Evolutionary conservation across 2,797 vertebrate species (phyloP).

Genomic region (Cryptoblepharus egeriae): DNA sequence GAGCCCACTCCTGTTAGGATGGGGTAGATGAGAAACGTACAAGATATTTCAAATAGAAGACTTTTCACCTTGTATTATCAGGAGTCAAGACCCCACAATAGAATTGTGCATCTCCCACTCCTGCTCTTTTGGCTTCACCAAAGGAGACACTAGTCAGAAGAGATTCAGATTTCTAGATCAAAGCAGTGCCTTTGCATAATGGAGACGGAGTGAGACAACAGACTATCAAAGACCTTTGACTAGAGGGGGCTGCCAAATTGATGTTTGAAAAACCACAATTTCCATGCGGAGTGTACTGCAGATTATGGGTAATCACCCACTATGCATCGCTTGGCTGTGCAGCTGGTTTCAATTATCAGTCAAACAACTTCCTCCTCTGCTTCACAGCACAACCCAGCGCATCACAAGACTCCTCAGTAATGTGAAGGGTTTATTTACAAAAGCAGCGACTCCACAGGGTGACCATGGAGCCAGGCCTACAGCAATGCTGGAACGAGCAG

Average conservation of each 20-base stretch:
- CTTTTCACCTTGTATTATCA: not conserved
- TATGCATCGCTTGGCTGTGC: constrained; percentile 63
- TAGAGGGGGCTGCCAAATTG: constrained; percentile 73
- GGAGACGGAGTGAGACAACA: constrained; percentile 54
- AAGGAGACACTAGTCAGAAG: constrained; percentile 60
- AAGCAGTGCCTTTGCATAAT: constrained; percentile 61
- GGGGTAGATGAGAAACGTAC: not conserved
- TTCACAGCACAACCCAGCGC: constrained; percentile 50
- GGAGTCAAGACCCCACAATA: not conserved
- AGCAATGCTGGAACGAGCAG: constrained; percentile 1
- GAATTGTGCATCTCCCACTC: not conserved
- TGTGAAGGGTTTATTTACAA: constrained; percentile 35
- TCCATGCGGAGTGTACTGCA: constrained; percentile 69
- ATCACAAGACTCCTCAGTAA: constrained; percentile 31
- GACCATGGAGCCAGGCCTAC: constrained; percentile 9
- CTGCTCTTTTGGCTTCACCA: constrained; percentile 47
- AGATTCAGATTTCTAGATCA: constrained; percentile 68
- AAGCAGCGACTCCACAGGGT: constrained; percentile 43
- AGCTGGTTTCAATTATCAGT: constrained; percentile 79
- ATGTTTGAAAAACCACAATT: constrained; percentile 70
- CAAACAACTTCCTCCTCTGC: constrained; percentile 70
- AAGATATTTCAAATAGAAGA: not conserved
- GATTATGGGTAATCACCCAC: constrained; percentile 77
- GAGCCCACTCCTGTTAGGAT: not conserved
- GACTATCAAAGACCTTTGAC: constrained; percentile 74